Evolutionary conservation across 2,888 invertebrate genomes (phyloP), one percentile per base, ranked within the genome.

Genomic region (Thereva unica): DNA sequence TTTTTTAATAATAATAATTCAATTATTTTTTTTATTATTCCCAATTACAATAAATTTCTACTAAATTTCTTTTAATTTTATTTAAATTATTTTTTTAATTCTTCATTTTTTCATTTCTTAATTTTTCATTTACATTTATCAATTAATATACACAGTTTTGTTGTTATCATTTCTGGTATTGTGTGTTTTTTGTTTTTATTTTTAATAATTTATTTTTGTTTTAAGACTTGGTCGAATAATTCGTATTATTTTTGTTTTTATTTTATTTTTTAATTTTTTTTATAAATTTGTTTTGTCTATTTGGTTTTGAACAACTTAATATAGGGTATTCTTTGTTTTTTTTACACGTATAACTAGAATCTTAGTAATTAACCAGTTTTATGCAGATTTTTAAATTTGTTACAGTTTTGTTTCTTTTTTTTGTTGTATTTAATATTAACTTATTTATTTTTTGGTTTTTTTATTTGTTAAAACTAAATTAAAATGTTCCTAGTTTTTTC

Each of bases 141-240:
- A 47, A 10, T 37, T 37, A 44, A 42, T 64, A 42, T 53, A 64
- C 53, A 53, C 44, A 64, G 42, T 44, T 5, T 10, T 42, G 37
- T 35, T 23, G 23, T 6, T 34, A 35, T 52, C 5, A 34, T 9
- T 41, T 53, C 35, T 44, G 34, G 41, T 38, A 50, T 42, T 23
- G 42, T 37, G 52, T 47, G 34, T 47, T 8, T 44, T 35, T 44
- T 42, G 10, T 64, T 49, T 64, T 64, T 10, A 23, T 53, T 35
- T 6, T 34, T 23, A 34, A 7, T 52, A 35, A 34, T 53, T 44
- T 44, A 10, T 44, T 35, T 44, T 42, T 37, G 52, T 49, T 64
- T 64, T 64, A 41, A 53, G 42, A 64, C 44, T 53, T 64, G 52
- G 52, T 64, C 53, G 53, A 64, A 64, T 64, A 49, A 56, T 56